These are phyloP conservation scores for Labeo calbasu DNA, from an alignment of 2,797 vertebrate genomes.

Conservation along the genomic window DNA sequence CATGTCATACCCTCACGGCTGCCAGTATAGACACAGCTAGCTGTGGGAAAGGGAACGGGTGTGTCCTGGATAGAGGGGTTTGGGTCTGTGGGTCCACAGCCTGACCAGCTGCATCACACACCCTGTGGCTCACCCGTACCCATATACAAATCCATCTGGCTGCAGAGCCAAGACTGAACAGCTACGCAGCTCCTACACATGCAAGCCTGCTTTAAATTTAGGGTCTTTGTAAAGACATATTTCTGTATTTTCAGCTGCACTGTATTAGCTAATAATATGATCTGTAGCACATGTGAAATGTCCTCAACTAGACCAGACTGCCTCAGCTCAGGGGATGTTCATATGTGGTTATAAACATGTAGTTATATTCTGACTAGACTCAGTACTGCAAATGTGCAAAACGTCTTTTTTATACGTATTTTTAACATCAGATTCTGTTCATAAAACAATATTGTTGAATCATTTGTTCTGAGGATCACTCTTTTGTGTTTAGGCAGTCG, in stretches of 20 bases:
- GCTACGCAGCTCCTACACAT: not conserved
- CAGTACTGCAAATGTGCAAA: not conserved
- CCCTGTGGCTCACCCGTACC: slow-evolving; percentile 57
- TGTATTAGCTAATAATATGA: slow-evolving; percentile 46
- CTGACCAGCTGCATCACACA: slow-evolving; percentile 58
- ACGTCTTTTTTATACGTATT: not conserved
- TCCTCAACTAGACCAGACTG: slow-evolving; percentile 40
- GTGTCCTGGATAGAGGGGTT: slow-evolving; percentile 52
- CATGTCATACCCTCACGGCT: slow-evolving; percentile 51
- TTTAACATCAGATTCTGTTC: not conserved
- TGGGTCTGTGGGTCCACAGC: slow-evolving; percentile 48
- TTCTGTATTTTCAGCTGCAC: slow-evolving; percentile 54
- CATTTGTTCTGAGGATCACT: slow-evolving; percentile 19
- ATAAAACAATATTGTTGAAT: not conserved
- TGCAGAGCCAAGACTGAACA: slow-evolving; percentile 17
- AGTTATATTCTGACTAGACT: slow-evolving; percentile 2
- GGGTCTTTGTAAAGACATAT: slow-evolving; percentile 44
- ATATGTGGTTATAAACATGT: not conserved
- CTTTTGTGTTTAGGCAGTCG: slow-evolving; percentile 63
- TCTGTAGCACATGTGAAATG: slow-evolving; percentile 41
- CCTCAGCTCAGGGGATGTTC: slow-evolving; percentile 6
- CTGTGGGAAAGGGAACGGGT: slow-evolving; percentile 58
- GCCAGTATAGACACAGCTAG: slow-evolving; percentile 51
- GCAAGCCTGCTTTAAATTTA: slow-evolving; percentile 41
- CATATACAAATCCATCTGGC: slow-evolving; percentile 48